phyloP scores from a whole-genome alignment of 2,113 vertebrate genomes.

The Scomber colias region DNA sequence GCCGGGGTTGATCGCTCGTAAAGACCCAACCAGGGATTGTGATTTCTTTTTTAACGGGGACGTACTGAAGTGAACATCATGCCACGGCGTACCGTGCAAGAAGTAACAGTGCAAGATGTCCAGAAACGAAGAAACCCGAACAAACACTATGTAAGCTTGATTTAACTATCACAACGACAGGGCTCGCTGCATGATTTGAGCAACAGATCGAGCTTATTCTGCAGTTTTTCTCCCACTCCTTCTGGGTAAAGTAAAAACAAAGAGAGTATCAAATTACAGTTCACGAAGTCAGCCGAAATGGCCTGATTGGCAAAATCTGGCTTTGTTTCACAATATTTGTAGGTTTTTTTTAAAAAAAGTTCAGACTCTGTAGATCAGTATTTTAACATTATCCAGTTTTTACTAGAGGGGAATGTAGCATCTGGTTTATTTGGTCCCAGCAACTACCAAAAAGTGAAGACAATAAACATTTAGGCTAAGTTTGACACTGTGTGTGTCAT shows the following conservation, averaged over 20 bases:
- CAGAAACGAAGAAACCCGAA: constrained; percentile 86
- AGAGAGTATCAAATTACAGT: constrained; percentile 81
- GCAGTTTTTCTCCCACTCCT: constrained; percentile 29
- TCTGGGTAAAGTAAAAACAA: constrained; percentile 75
- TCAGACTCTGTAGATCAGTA: not conserved
- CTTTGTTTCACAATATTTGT: no score
- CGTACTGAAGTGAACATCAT: constrained; percentile 71
- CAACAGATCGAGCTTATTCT: constrained; percentile 2
- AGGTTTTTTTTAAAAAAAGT: no score
- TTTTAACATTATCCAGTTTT: not conserved
- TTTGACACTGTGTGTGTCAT: not conserved
- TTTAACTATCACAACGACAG: not conserved
- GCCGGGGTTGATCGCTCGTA: constrained; percentile 54
- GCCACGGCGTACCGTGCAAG: constrained; percentile 84
- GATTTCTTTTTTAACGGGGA: constrained; percentile 25
- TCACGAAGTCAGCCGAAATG: constrained; percentile 1
- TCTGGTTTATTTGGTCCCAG: not conserved
- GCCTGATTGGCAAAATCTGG: not conserved
- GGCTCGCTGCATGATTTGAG: not conserved
- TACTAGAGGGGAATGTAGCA: not conserved
- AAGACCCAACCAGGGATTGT: constrained; percentile 15
- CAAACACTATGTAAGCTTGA: constrained; percentile 86
- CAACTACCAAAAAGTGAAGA: not conserved
- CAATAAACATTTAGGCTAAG: not conserved
- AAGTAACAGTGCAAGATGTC: constrained; percentile 87